phyloP scores from a whole-genome alignment of 2,797 vertebrate genomes.

The Bufotes viridis region DNA sequence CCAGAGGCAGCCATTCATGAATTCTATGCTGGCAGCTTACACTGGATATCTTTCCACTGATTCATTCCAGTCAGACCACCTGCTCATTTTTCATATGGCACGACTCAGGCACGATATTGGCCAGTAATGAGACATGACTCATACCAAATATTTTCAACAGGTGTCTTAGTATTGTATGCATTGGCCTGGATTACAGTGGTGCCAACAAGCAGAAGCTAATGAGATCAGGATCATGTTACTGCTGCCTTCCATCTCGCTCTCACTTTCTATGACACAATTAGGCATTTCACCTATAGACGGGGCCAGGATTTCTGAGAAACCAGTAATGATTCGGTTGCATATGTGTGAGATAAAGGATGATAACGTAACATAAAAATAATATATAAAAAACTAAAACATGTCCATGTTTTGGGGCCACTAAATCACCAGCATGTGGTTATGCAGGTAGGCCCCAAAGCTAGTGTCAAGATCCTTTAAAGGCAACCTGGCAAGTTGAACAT shows the following conservation, averaged over 20 bases:
- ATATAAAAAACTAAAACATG: too few relatives aligned
- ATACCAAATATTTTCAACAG: conserved; percentile 55
- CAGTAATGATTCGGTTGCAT: background rate
- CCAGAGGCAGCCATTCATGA: conserved; percentile 45
- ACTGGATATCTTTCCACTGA: conserved; percentile 37
- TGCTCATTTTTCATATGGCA: conserved; percentile 49
- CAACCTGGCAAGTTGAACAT: too few relatives aligned
- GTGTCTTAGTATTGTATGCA: conserved; percentile 44
- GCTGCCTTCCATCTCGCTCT: background rate
- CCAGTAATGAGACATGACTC: conserved; percentile 47
- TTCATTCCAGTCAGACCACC: conserved; percentile 46
- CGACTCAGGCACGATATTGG: conserved; percentile 25
- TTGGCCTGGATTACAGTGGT: conserved; percentile 30
- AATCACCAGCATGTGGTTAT: too few relatives aligned
- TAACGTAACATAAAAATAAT: too few relatives aligned
- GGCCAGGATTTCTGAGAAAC: conserved; percentile 2
- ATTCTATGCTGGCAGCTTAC: conserved; percentile 30
- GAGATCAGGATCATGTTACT: conserved; percentile 40
- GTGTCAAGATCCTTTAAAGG: too few relatives aligned
- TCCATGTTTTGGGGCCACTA: too few relatives aligned
- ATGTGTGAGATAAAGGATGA: background rate
- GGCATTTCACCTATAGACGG: background rate
- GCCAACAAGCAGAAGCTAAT: conserved; percentile 46
- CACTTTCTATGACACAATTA: conserved; percentile 1
- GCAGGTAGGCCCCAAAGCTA: too few relatives aligned